Evolutionary conservation across 2,797 vertebrate species (phyloP), one percentile per base, ranked within the genome.

Genomic region (Poeciliopsis presidionis): DNA sequence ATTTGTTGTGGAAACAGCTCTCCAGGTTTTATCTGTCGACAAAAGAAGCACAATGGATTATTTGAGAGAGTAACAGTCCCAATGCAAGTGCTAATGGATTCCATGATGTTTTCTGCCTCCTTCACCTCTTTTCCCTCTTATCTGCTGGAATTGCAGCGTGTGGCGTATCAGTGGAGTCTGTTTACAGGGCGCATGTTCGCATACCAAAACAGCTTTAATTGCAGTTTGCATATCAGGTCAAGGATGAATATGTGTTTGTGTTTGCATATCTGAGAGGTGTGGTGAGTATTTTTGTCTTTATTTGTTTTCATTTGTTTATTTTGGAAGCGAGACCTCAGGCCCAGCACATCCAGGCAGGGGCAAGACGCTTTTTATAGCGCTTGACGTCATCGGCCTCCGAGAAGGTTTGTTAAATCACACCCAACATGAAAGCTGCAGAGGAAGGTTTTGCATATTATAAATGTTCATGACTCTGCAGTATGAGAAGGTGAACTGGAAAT

Each of bases 391-490:
- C 82, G n/a, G 82, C 83, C 86, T 82, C 85, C 75, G 36, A 89
- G 87, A 84, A 79, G 87, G 90, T 88, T 90, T 90, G 84, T 45
- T 70, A 70, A 70, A 70, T 70, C 67, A n/a, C 67, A 70, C 41
- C 25, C 39, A n/a, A 70, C 67, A 70, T 45, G 41, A 70, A 45
- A 45, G 67, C 67, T 70, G 45, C 88, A 81, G 85, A 87, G 81
- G 84, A 78, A 69, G 43, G 84, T 86, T 92, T 91, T 91, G 91
- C 92, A 93, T 92, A 87, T 88, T 89, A 89, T 93, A 90, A 91
- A 92, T 88, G 87, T 90, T 93, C 90, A 90, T 91, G 89, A 92
- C 91, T 94, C 88, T 85, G 81, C 90, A 91, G 91, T 88, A 74
- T 86, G 85, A 80, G 87, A 89, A 92, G 91, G 90, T 93, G 91